Base-by-base conservation (phyloP, 2,888 invertebrate species). In the Lottia gigantea region DNA sequence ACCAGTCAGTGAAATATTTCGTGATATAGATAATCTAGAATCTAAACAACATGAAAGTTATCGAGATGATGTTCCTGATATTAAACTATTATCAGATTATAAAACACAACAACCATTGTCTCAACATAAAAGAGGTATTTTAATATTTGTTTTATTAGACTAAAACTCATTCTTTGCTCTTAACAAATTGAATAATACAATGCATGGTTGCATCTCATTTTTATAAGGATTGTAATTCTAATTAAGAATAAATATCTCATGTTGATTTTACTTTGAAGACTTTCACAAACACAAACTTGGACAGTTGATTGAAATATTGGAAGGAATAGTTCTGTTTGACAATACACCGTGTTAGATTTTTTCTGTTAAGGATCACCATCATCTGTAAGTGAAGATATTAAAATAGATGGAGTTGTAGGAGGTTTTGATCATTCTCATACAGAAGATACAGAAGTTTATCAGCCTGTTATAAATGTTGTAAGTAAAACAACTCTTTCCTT, bases 341-440 rank as follows among this genome's bases (percentile, higher is more conserved):
- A 40, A 1, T 40, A 11, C 6, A 40, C 11, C 40, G 6, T 40
- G 40, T 1, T 40, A 1, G 1, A 40, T 40, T 40, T 55, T 23
- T 23, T 55, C 7, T 55, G 8, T 55, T 8, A 23, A 49, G 55
- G 19, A 12, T 55, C 55, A 55, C 55, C 19, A 23, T 55, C 55
- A 19, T 55, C 55, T 55, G 23, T 11, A 23, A 55, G 19, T 23
- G 55, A 55, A 12, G 55, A 55, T 19, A 23, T 14, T 15, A 55
- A 23, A 14, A 55, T 55, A 16, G 55, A 55, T 23, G 55, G 55
- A 14, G 40, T 40, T 8, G 49, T 46, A 8, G 78, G 78, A 7
- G 81, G 82, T 2, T 83, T 84, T 76, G 83, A 83, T 69, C 72
- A 81, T 12, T 82, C 82, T 0, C 81, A 82, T 64, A 82, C 82